Evolutionary conservation across 2,113 vertebrate genomes (phyloP).

Genomic region (Loxodonta africana): DNA sequence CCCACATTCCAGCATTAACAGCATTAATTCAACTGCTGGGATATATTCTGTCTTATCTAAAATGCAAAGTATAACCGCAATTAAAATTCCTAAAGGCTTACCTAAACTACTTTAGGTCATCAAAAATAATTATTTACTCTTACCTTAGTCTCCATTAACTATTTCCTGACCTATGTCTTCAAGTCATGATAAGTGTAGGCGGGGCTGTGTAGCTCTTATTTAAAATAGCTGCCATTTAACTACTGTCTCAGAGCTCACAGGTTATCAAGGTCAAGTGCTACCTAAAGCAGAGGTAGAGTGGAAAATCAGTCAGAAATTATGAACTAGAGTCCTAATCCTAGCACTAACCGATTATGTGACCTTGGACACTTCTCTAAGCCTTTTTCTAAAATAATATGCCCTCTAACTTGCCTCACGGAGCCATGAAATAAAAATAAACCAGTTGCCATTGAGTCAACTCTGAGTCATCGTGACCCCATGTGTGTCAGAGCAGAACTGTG

Average conservation of each 20-base stretch:
- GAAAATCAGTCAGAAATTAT: constrained; percentile 18
- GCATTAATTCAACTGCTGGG: not conserved
- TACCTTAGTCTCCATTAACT: not conserved
- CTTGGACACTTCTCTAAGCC: not conserved
- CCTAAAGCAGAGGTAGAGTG: not conserved
- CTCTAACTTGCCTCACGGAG: not conserved
- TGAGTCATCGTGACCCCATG: too few species aligned
- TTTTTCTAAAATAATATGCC: not conserved
- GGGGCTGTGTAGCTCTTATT: not conserved
- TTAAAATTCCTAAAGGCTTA: constrained; percentile 19
- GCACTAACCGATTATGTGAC: not conserved
- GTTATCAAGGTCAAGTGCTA: constrained; percentile 8
- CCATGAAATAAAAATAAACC: not conserved
- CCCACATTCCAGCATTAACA: not conserved
- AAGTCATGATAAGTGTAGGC: not conserved
- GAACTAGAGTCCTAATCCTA: not conserved
- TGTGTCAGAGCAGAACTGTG: too few species aligned
- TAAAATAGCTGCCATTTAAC: constrained; percentile 21
- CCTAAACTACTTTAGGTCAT: constrained; percentile 9
- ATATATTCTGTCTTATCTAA: not conserved
- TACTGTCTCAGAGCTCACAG: not conserved
- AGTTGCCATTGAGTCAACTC: too few species aligned
- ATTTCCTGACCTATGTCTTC: not conserved
- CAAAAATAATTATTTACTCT: constrained; percentile 21
- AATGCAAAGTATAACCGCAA: constrained; percentile 14